Evolutionary conservation across 23 tunicate species (phyloP).

Genomic region (Diplosoma virens): DNA sequence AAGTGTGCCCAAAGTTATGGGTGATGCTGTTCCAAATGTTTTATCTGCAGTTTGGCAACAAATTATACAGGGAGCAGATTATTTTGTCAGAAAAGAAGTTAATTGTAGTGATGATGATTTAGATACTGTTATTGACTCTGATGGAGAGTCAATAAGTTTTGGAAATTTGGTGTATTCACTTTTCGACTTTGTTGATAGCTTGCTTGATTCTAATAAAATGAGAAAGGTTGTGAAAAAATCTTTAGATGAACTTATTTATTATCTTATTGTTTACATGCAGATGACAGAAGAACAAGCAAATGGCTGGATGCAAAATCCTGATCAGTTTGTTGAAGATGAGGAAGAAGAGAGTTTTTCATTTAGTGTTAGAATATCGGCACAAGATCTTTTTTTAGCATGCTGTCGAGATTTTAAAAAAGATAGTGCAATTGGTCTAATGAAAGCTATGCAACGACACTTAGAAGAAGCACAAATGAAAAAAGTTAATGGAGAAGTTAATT

Average conservation of each 20-base stretch:
- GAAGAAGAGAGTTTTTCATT: constrained; percentile 86
- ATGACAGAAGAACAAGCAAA: constrained; percentile 72
- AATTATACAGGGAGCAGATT: constrained; percentile 59
- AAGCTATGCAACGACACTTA: constrained; percentile 64
- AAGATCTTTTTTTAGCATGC: constrained; percentile 74
- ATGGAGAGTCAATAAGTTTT: constrained; percentile 79
- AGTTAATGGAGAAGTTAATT: constrained; percentile 43
- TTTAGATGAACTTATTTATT: constrained; percentile 61
- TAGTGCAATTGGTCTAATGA: constrained; percentile 40
- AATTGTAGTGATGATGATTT: constrained; percentile 52
- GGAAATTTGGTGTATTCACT: constrained; percentile 60
- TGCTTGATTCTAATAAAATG: constrained; percentile 43
- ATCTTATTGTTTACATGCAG: constrained; percentile 84
- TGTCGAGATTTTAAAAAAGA: constrained; percentile 65
- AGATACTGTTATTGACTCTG: constrained; percentile 64
- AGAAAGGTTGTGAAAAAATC: constrained; percentile 66
- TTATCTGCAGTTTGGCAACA: constrained; percentile 75
- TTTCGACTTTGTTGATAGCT: constrained; percentile 70
- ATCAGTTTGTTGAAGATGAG: constrained; percentile 94
- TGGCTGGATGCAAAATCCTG: constrained; percentile 84
- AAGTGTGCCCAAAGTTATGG: constrained; percentile 49
- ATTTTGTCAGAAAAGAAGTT: constrained; percentile 59
- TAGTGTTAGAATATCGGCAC: constrained; percentile 83
- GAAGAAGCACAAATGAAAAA: constrained; percentile 42
- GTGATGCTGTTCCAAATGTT: constrained; percentile 45